phyloP scores from a whole-genome alignment of 2,113 vertebrate species.

The Benthochromis sp. region DNA sequence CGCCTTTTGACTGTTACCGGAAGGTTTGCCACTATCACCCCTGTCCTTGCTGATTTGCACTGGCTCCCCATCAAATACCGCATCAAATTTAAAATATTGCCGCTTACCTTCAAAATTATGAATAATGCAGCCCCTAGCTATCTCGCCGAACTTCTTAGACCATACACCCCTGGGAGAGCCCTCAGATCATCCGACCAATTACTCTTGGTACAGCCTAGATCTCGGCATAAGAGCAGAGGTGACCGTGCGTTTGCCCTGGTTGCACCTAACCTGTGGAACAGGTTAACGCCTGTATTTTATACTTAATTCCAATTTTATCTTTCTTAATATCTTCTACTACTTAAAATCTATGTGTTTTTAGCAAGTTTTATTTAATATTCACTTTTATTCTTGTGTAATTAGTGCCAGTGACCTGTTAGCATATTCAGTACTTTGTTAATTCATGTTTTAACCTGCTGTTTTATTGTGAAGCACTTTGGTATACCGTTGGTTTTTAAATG shows the following conservation, averaged over 20 bases:
- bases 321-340: background rate
- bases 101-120: accelerated
- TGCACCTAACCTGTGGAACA: background rate
- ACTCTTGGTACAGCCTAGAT: background rate
- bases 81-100: background rate
- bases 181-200: accelerated
- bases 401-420: background rate
- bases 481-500: background rate
- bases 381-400: background rate
- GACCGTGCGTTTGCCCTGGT: accelerated
- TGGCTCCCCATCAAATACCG: accelerated
- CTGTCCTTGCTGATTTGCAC: background rate
- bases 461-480: background rate
- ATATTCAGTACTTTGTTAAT: background rate
- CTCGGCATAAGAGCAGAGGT: too few relatives aligned
- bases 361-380: background rate
- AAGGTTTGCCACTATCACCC: too few relatives aligned
- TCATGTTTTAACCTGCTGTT: background rate
- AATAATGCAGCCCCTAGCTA: accelerated
- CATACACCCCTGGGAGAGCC: background rate
- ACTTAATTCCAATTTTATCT: background rate
- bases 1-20: accelerated
- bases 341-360: background rate
- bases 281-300: accelerated
- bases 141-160: accelerated